phyloP scores from a whole-genome alignment of 2,888 invertebrate genomes.

The Rapana venosa region DNA sequence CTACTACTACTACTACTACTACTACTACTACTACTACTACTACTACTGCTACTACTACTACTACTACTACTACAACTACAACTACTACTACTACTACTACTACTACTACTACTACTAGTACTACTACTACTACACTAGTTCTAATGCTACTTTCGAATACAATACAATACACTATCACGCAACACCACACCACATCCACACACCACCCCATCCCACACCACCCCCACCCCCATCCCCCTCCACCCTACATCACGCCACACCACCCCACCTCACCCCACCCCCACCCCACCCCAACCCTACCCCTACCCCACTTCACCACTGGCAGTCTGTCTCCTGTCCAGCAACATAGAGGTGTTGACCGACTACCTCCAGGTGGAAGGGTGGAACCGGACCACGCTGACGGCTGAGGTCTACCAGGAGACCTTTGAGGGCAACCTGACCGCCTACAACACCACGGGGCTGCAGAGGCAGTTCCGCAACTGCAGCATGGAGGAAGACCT shows the following conservation, averaged over 20 bases:
- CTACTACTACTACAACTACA: background rate
- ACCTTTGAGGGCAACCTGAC: constrained; percentile 53
- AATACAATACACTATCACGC: no score
- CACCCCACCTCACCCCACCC: no score
- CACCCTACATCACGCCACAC: no score
- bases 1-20: background rate
- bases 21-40: background rate
- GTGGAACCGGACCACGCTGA: constrained; percentile 47
- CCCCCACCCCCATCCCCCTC: no score
- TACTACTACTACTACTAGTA: background rate
- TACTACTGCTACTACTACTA: no score
- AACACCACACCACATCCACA: no score
- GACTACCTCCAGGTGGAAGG: constrained; percentile 37
- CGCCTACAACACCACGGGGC: constrained; percentile 42
- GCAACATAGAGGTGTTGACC: constrained; percentile 55
- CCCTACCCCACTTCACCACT: no score
- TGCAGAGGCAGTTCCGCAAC: constrained; percentile 46
- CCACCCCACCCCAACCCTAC: no score
- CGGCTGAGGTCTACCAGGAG: constrained; percentile 51
- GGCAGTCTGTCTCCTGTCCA: constrained; percentile 34
- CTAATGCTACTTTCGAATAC: no score
- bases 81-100: background rate
- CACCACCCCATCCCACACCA: no score
- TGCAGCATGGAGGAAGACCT: constrained; percentile 61
- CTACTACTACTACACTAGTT: background rate